Evolutionary conservation across 1,140 invertebrate species (phyloP), one percentile per base, ranked within the genome.

Genomic region (Mesaphorura yosii): DNA sequence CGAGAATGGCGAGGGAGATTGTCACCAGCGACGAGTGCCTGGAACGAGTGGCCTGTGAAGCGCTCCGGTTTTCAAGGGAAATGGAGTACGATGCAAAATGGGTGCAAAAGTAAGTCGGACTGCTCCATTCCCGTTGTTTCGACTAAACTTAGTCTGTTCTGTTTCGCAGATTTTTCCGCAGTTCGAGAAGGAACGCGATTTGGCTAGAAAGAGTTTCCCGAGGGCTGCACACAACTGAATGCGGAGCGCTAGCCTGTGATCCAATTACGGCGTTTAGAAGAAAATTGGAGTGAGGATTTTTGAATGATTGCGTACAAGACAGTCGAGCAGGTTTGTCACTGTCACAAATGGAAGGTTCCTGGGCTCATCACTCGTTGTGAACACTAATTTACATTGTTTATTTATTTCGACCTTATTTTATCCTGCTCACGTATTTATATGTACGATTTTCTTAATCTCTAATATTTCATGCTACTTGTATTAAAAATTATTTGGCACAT

Each of bases 11-110:
- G 31, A 10, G 7, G 4, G 19, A 46, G 5, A 6, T 46, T 12
- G 25, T 26, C 4, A n/a, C 20, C 10, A 26, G 20, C 15, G 46
- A 48, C 6, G 46, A 48, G 5, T 48, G 46, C 19, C 20, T 48
- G 7, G 46, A 48, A 34, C 7, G 46, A 31, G 37, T 48, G 4
- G 27, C 20, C 19, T 48, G 46, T 23, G 46, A 48, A 48, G 46
- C 28, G 12, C 6, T 22, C 5, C 31, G 46, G 19, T 34, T 48
- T 23, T 20, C 46, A 6, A 27, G 46, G 20, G 20, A 31, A 4
- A 6, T 10, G 10, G 46, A 26, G 5, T 48, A 34, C 20, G 27
- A 48, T 22, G 7, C 46, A 20, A 31, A 6, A 4, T 48, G 46
- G 46, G 46, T 48, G 14, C 26, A 48, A 34, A 26, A 31, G 46